A percentile compares a stretch with the other conserved stretches of the same genome.
Evolutionary conservation across 2,888 invertebrate genomes (phyloP).

Genomic region (Yponomeuta cagnagella): DNA sequence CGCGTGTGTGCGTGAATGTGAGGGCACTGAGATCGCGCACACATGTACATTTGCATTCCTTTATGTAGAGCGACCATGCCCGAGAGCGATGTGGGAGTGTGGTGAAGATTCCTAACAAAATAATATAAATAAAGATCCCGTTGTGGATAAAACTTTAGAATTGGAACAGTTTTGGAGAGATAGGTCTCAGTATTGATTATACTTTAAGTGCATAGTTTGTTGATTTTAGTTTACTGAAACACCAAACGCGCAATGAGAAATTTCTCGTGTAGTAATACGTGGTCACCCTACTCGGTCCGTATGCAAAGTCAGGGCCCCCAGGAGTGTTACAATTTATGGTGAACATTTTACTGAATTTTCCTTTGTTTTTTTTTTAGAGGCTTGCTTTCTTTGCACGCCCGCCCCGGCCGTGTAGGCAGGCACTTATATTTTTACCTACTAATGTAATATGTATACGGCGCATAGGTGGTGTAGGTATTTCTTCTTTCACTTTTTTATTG

Average conservation of each 20-base stretch:
- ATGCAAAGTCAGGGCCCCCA: slow-evolving; percentile 65
- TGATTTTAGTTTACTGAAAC: no score
- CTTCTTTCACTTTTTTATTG: background rate
- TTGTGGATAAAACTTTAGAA: no score
- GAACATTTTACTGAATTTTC: slow-evolving; percentile 65
- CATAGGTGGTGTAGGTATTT: background rate
- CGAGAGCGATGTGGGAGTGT: slow-evolving; percentile 27
- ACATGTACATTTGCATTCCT: slow-evolving; percentile 11
- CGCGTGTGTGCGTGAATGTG: slow-evolving; percentile 30
- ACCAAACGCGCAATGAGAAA: no score
- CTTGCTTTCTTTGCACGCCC: slow-evolving; percentile 2
- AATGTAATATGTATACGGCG: slow-evolving; percentile 6
- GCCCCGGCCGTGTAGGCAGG: background rate
- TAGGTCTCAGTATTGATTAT: no score
- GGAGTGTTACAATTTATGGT: slow-evolving; percentile 69
- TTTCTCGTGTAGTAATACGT: slow-evolving; percentile 16
- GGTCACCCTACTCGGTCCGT: slow-evolving; percentile 40
- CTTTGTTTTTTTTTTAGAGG: slow-evolving; percentile 57
- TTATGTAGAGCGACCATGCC: slow-evolving; percentile 19
- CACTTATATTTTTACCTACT: slow-evolving; percentile 17
- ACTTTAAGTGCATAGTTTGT: no score
- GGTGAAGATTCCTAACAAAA: no score
- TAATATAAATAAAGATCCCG: no score
- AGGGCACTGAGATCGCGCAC: slow-evolving; percentile 8
- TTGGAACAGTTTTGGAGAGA: no score